Conservation (phyloP, 2,888 invertebrate species). For the Netelia inedita region DNA sequence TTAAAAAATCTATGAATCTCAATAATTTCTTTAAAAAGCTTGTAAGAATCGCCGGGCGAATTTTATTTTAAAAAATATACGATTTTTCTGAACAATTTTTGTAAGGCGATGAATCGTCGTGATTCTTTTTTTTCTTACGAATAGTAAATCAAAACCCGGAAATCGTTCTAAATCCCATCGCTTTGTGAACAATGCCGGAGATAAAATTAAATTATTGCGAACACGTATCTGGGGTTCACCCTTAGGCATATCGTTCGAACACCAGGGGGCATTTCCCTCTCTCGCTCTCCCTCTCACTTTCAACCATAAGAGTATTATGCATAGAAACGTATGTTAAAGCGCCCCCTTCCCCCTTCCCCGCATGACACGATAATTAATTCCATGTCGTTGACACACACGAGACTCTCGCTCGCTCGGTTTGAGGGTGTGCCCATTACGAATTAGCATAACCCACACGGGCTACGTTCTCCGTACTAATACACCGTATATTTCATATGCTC, state of each 20-base stretch:
- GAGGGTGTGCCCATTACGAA: constrained; percentile 49
- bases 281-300: background rate
- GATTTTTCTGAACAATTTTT: background rate
- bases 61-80: background rate
- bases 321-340: constrained; percentile 49
- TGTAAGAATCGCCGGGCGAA: too few relatives aligned
- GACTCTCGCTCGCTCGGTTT: constrained; percentile 27
- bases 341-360: background rate
- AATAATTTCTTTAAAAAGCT: too few relatives aligned
- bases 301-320: constrained; percentile 46
- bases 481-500: constrained; percentile 1
- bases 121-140: too few relatives aligned
- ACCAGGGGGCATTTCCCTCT: constrained; percentile 5
- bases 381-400: constrained; percentile 60
- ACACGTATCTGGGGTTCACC: background rate
- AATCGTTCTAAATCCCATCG: background rate
- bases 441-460: constrained; percentile 58
- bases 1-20: too few relatives aligned
- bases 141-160: background rate
- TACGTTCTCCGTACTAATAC: constrained; percentile 8
- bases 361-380: constrained; percentile 63
- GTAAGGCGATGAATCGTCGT: background rate
- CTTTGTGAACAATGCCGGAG: background rate
- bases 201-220: constrained; percentile 40
- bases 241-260: background rate